Evolutionary conservation across 1,140 invertebrate species (phyloP), one percentile per base, ranked within the genome.

Genomic region (Homalodisca vitripennis): DNA sequence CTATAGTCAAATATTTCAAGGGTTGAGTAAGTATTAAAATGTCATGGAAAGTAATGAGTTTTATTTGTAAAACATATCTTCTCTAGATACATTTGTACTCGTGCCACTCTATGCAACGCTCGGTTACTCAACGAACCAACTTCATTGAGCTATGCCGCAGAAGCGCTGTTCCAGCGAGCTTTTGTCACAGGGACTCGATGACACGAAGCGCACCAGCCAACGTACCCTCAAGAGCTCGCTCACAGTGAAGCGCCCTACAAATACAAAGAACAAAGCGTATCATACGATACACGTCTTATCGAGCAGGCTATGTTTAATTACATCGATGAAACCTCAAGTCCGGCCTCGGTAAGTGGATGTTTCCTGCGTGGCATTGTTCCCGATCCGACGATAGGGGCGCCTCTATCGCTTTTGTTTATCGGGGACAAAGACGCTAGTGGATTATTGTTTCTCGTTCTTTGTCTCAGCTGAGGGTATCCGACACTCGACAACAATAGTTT

Each of bases 391-490:
- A 66, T 66, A 66, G 63, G 63, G 63, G 63, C 63, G 63, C 63
- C 63, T 26, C 63, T 66, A 66, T 66, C 62, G 62, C n/a, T 64
- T 64, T 64, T 32, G 32, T 32, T 1, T 26, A 64, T 24, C 32
- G 20, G 63, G 63, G 47, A 66, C 63, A 66, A 66, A 66, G 41
- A 14, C 24, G n/a, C 30, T 31, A n/a, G 26, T 31, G 32, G 63
- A 66, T 66, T 46, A 66, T 66, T 66, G 63, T 66, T 66, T 66
- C 47, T 66, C 60, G 26, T 20, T 63, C n/a, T 30, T 20, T 30
- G 14, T n/a, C 24, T 26, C 22, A 29, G 14, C 63, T 14, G 27
- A 31, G 62, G 62, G 2, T 32, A 32, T 20, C 30, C 14, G n/a
- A 32, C 27, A 64, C 32, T 17, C 34, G 32, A 22, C 2, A 24